Base-by-base conservation (phyloP, 1,140 invertebrate genomes). In the Pectinophora gossypiella region DNA sequence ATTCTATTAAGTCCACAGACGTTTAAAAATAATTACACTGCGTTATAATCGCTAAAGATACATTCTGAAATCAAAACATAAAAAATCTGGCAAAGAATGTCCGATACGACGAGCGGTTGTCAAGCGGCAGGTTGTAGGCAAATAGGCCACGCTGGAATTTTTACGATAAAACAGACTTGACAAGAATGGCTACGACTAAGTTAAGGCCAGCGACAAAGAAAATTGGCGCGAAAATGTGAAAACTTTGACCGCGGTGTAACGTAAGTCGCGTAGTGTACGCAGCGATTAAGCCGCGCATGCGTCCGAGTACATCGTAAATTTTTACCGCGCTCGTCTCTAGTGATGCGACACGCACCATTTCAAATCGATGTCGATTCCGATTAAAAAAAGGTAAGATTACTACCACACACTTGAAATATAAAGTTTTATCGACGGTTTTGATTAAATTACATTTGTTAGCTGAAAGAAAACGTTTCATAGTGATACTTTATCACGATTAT, bases 201-300 rank as follows among this genome's bases (percentile, higher is more conserved):
- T 40, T 18, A 40, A 12, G 23, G 23, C n/a, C n/a, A n/a, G n/a
- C n/a, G n/a, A 12, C 15, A 15, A 40, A 40, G 36, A 40, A 69
- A 72, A 71, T 64, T 75, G 64, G 75, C 70, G 75, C 70, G 72
- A 75, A 77, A 73, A 73, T 62, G 50, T 64, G 58, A 4, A 68
- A 64, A 63, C 54, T 69, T 57, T 52, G 59, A 54, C 42, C 66
- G 59, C 53, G 50, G 42, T 51, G 51, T 51, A 46, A 20, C 38
- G 38, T 43, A 42, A 19, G 51, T 45, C 48, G 51, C 53, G 57
- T 64, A 53, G 12, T 6, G 36, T 15, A 15, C 36, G 57, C 13
- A 51, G 61, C 64, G 64, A 61, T 65, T 71, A 63, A 62, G 48
- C 51, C 54, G 61, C 60, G 67, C 68, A 73, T 65, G 70, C 67